Conservation (phyloP, 1,140 invertebrate genomes). For the Cephus cinctus region DNA sequence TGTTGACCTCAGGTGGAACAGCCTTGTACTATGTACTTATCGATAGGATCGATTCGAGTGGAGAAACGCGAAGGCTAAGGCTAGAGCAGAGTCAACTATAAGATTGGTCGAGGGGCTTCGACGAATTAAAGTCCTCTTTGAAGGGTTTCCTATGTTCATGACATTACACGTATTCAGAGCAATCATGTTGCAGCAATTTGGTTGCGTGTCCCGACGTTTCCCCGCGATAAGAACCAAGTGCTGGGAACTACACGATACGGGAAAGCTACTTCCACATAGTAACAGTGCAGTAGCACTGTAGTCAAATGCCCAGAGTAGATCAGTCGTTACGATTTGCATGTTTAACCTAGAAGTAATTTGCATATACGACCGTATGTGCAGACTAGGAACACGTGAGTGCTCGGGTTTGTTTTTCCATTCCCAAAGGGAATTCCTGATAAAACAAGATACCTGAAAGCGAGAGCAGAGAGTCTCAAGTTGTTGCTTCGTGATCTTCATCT, state of each 20-base stretch:
- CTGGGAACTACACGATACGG: too few relatives aligned
- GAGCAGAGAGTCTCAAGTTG: slow-evolving; percentile 94
- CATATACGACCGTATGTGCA: background rate
- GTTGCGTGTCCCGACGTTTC: background rate
- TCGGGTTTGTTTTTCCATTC: too few relatives aligned
- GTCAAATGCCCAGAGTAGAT: too few relatives aligned
- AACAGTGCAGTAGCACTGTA: too few relatives aligned
- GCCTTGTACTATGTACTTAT: background rate
- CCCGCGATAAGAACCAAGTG: too few relatives aligned
- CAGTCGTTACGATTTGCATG: too few relatives aligned
- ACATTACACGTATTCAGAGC: slow-evolving; percentile 11
- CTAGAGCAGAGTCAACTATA: slow-evolving; percentile 17
- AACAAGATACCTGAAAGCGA: slow-evolving; percentile 79
- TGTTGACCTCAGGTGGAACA: too few relatives aligned
- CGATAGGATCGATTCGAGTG: slow-evolving; percentile 10
- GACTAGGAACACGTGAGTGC: background rate
- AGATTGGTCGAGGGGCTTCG: slow-evolving; percentile 29
- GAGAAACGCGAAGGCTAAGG: slow-evolving; percentile 22
- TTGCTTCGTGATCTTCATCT: slow-evolving; percentile 93
- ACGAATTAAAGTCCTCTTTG: slow-evolving; percentile 18
- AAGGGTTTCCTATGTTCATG: slow-evolving; percentile 26
- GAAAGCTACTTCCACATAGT: too few relatives aligned
- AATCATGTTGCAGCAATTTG: background rate
- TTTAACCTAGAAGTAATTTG: background rate
- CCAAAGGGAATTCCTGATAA: background rate